phyloP scores from a whole-genome alignment of 1,140 invertebrate species.

The Nasonia longicornis region DNA sequence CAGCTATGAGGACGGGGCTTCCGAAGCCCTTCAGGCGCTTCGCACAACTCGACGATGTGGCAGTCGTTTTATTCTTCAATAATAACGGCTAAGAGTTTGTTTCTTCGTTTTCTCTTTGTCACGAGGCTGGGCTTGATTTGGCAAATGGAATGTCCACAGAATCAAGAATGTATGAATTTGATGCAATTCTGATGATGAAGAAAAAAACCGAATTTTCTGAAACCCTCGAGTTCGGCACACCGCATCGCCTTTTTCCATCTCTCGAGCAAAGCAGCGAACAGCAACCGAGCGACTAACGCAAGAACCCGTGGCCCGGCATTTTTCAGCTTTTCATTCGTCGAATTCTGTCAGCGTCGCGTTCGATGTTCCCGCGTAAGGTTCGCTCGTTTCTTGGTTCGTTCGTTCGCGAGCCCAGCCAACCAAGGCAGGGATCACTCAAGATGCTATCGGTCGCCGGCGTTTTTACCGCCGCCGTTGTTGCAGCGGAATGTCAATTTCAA shows the following conservation, averaged over 20 bases:
- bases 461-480: background rate
- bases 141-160: background rate
- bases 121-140: background rate
- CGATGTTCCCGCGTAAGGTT: background rate
- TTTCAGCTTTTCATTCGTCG: background rate
- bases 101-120: background rate
- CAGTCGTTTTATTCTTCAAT: background rate
- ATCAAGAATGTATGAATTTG: too few species aligned
- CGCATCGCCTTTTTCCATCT: background rate
- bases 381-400: too few species aligned
- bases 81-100: too few species aligned
- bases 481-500: background rate
- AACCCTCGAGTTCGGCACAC: too few species aligned
- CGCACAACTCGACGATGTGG: background rate
- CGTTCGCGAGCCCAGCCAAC: background rate
- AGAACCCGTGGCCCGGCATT: background rate
- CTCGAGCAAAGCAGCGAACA: too few species aligned
- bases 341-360: background rate
- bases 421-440: slow-evolving; percentile 19
- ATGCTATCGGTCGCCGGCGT: background rate
- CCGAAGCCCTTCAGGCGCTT: slow-evolving; percentile 9
- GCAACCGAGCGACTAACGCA: background rate
- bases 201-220: too few species aligned
- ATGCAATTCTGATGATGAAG: too few species aligned
- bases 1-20: slow-evolving; percentile 18